Base-by-base conservation (phyloP, 2,888 invertebrate species). In the Seira sanloemensis region DNA sequence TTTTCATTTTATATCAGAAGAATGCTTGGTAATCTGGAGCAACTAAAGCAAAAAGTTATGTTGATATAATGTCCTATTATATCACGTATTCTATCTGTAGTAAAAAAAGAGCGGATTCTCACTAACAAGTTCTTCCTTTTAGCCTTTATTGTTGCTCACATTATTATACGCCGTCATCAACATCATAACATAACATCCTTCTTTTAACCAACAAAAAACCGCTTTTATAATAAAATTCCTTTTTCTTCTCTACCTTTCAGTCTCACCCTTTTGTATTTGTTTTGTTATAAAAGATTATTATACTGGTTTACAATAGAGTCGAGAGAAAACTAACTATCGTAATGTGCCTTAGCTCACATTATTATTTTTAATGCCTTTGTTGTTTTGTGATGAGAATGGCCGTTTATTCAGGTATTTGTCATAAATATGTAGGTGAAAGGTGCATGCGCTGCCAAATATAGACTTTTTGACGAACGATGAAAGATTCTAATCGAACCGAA, bases 241-340 rank as follows among this genome's bases (percentile, higher is more conserved):
- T 58, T 81, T 81, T 81, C 79, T 81, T n/a, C n/a, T n/a, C n/a
- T n/a, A 81, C 80, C 80, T 81, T 81, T 81, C 80, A 81, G 69
- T 54, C 80, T 25, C 37, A 21, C 80, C 58, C 75, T 81, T 81
- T 74, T 81, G 75, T 75, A n/a, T n/a, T n/a, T 46, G 62, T 26
- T 37, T 75, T 75, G 80, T 81, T 81, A 69, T 81, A 75, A 81
- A 81, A 81, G 80, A 75, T 81, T 81, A 75, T 81, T 67, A 81
- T 81, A 58, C 58, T 58, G 19, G 58, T 58, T n/a, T 46, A 12
- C 12, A 12, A 7, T 9, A 46, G 46, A 9, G 12, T 7, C 7
- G 46, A 58, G 2, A 58, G 16, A 58, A 9, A 58, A n/a, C 18
- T 18, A n/a, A n/a, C 7, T 4, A 58, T 18, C 9, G 16, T 58